Evolutionary conservation across 2,113 vertebrate genomes (phyloP).

Genomic region (Casuarius casuarius): DNA sequence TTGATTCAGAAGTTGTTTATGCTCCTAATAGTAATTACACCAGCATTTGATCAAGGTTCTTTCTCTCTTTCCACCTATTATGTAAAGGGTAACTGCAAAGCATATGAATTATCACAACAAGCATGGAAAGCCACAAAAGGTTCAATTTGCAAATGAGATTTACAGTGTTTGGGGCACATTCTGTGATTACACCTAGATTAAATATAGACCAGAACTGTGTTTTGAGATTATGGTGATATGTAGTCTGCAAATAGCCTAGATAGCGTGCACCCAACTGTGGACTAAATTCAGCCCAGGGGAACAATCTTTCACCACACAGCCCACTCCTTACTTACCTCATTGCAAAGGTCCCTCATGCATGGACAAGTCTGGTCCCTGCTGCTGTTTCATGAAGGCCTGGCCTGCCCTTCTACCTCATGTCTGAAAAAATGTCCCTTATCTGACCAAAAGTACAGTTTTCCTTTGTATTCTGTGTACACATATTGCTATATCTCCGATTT

Average conservation of each 20-base stretch:
- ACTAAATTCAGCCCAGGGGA: background rate
- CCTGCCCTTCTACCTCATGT: background rate
- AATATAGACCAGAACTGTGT: background rate
- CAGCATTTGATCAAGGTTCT: background rate
- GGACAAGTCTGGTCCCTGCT: no score
- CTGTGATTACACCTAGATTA: background rate
- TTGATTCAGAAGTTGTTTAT: conserved; percentile 38
- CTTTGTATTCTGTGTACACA: background rate
- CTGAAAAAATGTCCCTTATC: background rate
- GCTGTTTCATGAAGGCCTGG: background rate
- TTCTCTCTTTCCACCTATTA: background rate
- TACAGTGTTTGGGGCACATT: background rate
- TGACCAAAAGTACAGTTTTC: background rate
- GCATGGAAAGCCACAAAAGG: background rate
- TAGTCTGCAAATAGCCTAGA: background rate
- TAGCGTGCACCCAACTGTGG: background rate
- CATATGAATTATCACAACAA: background rate
- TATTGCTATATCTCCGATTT: background rate
- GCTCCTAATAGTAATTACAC: conserved; percentile 30
- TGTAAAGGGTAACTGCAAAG: background rate
- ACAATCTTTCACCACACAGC: background rate
- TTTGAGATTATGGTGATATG: background rate
- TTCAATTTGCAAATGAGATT: background rate
- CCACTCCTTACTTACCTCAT: background rate
- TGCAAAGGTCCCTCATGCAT: background rate